Percentiles rank a stretch among this genome's conserved stretches.
These are phyloP conservation scores for Falco columbarius DNA, from an alignment of 2,797 vertebrate genomes.

Conservation along the genomic window DNA sequence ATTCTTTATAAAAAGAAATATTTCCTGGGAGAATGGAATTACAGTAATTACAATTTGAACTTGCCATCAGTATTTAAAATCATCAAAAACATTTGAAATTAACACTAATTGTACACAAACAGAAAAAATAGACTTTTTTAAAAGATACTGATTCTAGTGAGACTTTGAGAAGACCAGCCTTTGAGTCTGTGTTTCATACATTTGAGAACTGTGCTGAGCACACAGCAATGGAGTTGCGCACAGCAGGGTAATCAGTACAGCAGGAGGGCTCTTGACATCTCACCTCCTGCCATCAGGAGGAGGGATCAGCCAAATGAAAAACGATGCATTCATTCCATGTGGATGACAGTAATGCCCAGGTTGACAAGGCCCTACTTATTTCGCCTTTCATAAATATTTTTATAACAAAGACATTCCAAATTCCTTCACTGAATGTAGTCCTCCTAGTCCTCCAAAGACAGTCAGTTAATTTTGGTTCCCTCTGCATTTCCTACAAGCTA, in stretches of 20 bases:
- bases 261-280: background rate
- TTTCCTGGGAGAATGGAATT: background rate
- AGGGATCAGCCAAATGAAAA: background rate
- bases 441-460: background rate
- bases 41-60: background rate
- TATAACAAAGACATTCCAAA: background rate
- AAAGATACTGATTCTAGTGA: background rate
- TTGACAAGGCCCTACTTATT: background rate
- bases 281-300: background rate
- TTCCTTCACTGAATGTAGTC: background rate
- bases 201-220: background rate
- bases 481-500: background rate
- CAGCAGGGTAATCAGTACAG: background rate
- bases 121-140: background rate
- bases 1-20: background rate
- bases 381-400: background rate
- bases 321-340: background rate
- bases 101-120: background rate
- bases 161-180: background rate
- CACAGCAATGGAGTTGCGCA: background rate
- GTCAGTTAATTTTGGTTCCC: background rate
- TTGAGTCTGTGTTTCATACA: background rate
- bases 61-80: background rate
- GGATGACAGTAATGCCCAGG: background rate
- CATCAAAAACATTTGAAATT: background rate